Evolutionary conservation across 2,113 vertebrate species (phyloP), one percentile per base, ranked within the genome.

Genomic region (Hypomesus transpacificus): DNA sequence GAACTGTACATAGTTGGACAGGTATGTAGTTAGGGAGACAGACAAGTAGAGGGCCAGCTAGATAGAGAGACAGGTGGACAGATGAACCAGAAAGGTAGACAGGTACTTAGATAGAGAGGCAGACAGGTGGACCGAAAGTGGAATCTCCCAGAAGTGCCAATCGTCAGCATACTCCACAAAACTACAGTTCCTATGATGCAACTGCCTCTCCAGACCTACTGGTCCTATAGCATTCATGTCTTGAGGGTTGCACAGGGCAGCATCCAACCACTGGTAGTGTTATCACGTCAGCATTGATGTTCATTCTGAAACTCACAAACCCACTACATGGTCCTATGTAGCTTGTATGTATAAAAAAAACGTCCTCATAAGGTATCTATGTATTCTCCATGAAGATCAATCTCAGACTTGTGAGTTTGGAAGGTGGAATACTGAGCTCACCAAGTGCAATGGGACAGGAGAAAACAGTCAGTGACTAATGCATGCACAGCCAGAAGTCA

Each of bases 111-210:
- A 7, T 34, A 34, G 31, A 34, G 31, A 34, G 31, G 31, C 31
- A 34, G 31, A 64, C 74, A 63, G 70, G 7, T 59, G 31, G 52
- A 46, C 39, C 9, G 83, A 80, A 88, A 82, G 69, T 80, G 75
- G 81, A 76, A 74, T 82, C 79, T 89, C 82, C 81, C 87, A 86
- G 82, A 90, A 88, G 90, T 91, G 90, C 91, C 88, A 88, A 89
- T 91, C 88, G 77, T 79, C 83, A 84, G 66, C 75, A 80, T 81
- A 75, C 75, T 76, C 65, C 76, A 78, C 80, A 77, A 26, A 85
- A 79, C 61, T 75, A 76, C 74, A 80, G 60, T 26, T 76, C 69
- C 51, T 28, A 78, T 81, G 34, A 77, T 67, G 62, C 75, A 74
- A 67, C 34, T 3, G 63, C 31, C 26, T 20, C 39, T 39, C 14